Conservation (phyloP, 2,797 vertebrate species). For the Alfaro cultratus region DNA sequence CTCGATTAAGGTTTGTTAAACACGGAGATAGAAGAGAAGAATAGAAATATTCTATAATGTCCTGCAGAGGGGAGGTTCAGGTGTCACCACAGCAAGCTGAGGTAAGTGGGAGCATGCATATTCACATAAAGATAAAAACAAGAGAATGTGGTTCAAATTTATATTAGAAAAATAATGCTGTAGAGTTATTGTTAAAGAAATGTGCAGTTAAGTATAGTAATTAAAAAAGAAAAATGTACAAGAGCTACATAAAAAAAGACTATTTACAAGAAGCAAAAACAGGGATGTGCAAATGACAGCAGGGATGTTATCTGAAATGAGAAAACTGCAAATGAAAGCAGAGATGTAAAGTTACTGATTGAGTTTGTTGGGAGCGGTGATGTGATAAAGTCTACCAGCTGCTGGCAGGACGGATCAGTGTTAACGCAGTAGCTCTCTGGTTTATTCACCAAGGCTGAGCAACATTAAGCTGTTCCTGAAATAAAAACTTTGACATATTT, state of each 20-base stretch:
- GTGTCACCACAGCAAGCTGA: neutral
- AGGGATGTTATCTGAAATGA: neutral
- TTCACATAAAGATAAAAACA: neutral
- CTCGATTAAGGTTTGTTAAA: slow-evolving; percentile 89
- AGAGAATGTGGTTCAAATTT: too few relatives aligned
- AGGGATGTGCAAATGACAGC: too few relatives aligned
- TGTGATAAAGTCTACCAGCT: too few relatives aligned
- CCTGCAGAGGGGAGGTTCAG: neutral
- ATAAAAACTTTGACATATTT: neutral
- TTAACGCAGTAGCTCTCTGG: neutral
- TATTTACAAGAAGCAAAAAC: too few relatives aligned
- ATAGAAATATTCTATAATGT: neutral
- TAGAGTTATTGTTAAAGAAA: neutral
- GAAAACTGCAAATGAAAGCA: too few relatives aligned
- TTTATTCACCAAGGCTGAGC: neutral
- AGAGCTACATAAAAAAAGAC: neutral
- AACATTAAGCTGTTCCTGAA: neutral
- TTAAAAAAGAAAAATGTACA: neutral
- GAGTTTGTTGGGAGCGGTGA: too few relatives aligned
- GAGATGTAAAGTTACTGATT: too few relatives aligned
- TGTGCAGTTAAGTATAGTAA: neutral
- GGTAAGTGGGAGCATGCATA: neutral
- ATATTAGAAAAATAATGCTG: neutral
- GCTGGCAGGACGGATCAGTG: neutral
- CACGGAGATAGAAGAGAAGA: neutral